A percentile compares a stretch with the other conserved stretches of the same genome.
phyloP scores from a whole-genome alignment of 2,113 vertebrate species.

The Lepus europaeus region DNA sequence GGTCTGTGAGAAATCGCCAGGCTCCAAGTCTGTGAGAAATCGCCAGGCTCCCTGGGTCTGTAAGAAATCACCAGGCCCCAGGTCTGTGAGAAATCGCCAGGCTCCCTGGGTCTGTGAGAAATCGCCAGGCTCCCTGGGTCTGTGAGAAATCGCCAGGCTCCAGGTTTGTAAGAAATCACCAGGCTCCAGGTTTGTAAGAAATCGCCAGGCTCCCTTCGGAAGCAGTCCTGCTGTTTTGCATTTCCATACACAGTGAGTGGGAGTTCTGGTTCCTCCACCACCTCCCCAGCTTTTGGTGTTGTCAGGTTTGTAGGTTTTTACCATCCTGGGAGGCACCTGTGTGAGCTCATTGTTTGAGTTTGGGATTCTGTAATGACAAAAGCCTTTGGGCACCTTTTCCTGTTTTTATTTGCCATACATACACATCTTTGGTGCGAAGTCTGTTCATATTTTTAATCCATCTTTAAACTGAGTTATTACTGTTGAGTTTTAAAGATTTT shows the following conservation, averaged over 20 bases:
- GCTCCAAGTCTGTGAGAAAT: too few species aligned
- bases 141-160: too few species aligned
- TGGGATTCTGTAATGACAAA: neutral
- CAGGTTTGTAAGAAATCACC: too few species aligned
- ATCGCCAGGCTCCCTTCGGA: neutral
- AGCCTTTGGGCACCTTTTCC: neutral
- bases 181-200: too few species aligned
- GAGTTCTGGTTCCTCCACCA: neutral
- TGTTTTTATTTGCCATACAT: neutral
- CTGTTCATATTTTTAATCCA: neutral
- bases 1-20: neutral
- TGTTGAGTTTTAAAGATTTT: neutral
- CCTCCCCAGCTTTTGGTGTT: neutral
- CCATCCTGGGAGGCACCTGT: neutral
- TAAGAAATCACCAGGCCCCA: too few species aligned
- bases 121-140: too few species aligned
- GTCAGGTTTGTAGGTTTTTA: neutral
- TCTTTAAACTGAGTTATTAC: neutral
- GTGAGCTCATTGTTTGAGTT: neutral
- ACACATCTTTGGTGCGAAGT: neutral
- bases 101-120: neutral
- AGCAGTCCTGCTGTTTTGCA: neutral
- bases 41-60: too few species aligned
- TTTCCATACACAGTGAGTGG: rapidly evolving
- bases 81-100: too few species aligned